phyloP scores from a whole-genome alignment of 2,797 vertebrate species.

The Gadopsis marmoratus region DNA sequence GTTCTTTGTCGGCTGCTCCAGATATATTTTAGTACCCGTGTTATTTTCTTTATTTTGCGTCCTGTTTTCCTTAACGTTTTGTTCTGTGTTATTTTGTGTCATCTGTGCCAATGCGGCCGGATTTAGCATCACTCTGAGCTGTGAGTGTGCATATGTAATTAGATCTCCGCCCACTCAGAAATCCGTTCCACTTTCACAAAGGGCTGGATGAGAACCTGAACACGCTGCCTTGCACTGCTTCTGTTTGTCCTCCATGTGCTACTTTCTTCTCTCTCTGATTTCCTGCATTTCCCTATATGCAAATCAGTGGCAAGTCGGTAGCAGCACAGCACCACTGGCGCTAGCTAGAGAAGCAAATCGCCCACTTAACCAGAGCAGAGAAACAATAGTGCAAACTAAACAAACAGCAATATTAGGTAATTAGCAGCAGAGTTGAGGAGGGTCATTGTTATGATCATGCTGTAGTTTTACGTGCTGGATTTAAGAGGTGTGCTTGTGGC shows the following conservation, averaged over 20 bases:
- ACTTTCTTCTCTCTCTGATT: slow-evolving; percentile 57
- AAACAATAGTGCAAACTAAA: slow-evolving; percentile 77
- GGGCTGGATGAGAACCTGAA: slow-evolving; percentile 81
- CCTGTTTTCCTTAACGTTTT: slow-evolving; percentile 78
- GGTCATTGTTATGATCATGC: slow-evolving; percentile 59
- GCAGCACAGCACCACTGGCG: slow-evolving; percentile 61
- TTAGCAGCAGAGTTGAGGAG: slow-evolving; percentile 69
- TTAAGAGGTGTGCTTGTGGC: slow-evolving; percentile 55
- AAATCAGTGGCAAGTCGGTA: slow-evolving; percentile 67
- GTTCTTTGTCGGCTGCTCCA: slow-evolving; percentile 45
- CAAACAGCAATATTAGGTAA: slow-evolving; percentile 78
- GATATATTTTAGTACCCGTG: slow-evolving; percentile 61
- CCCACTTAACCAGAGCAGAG: slow-evolving; percentile 79
- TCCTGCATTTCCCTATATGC: slow-evolving; percentile 73
- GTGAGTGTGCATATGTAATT: slow-evolving; percentile 88
- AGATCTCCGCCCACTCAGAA: slow-evolving; percentile 88
- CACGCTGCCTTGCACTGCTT: slow-evolving; percentile 62
- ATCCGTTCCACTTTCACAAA: slow-evolving; percentile 88
- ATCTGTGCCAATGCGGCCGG: slow-evolving; percentile 83
- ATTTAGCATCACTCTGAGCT: slow-evolving; percentile 88
- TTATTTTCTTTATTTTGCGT: slow-evolving; percentile 72
- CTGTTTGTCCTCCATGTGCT: slow-evolving; percentile 73
- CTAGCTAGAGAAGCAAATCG: slow-evolving; percentile 76
- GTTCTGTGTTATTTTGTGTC: slow-evolving; percentile 82
- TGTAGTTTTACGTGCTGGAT: slow-evolving; percentile 51